Evolutionary conservation across 2,888 invertebrate species (phyloP), one percentile per base, ranked within the genome.

Genomic region (Ptilodon capucinus): DNA sequence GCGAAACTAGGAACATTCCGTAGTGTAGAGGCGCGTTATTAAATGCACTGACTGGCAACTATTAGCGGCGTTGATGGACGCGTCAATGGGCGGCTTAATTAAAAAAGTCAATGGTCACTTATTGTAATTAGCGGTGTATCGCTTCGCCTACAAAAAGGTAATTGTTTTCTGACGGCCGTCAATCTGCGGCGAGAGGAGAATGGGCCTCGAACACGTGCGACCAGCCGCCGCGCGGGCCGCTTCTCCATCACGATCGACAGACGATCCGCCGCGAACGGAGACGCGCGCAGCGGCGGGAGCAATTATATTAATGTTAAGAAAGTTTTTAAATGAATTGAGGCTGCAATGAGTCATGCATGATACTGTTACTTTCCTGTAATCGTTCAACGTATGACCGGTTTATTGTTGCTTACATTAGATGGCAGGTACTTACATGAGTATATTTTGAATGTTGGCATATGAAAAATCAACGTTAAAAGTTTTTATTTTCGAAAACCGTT

Each of bases 1-100:
- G 78, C 71, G 68, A 76, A 84, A 79, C 80, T 81, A 78, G 64
- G 73, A 76, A 71, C 75, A 80, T 80, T 79, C 80, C 77, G 64
- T 36, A 39, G 58, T 68, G 71, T 62, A 64, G 62, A 59, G 61
- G 64, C 57, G 73, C 72, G 78, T 86, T 88, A 90, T 89, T 90
- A 90, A 87, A 84, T 76, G 81, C 81, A 83, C 88, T 90, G 91
- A 89, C 91, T 87, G 81, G 88, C 88, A 86, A 88, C 81, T 90
- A 86, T 86, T 80, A 79, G 76, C 74, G 65, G 74, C 71, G 71
- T 68, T 85, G 87, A 86, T 83, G 59, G 88, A 88, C 87, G 81
- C 77, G 63, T 86, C 77, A 87, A 90, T 87, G 85, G 82, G 79
- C 74, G 84, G 74, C 76, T 76, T 85, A 86, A 88, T 88, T 87